These are phyloP conservation scores for Uropsilus gracilis DNA, from an alignment of 2,113 vertebrate genomes.

Conservation along the genomic window DNA sequence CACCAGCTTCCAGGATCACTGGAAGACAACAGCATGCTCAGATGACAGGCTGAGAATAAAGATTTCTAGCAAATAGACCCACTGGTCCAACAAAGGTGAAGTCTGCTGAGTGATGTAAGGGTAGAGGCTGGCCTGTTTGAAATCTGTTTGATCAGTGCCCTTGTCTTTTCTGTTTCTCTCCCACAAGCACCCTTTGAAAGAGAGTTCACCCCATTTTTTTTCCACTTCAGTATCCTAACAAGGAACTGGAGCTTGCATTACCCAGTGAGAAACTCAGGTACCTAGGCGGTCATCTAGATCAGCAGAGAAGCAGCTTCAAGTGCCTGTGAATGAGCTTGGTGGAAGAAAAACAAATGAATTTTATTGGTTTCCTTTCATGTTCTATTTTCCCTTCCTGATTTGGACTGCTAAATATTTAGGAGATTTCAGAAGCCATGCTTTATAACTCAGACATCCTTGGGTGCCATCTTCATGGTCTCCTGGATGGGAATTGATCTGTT, in stretches of 20 bases:
- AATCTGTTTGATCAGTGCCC: background rate
- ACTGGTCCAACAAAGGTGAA: too few species aligned
- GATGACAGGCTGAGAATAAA: background rate
- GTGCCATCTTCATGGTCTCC: background rate
- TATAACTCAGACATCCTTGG: background rate
- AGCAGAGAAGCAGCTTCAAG: background rate
- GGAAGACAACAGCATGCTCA: background rate
- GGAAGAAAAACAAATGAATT: background rate
- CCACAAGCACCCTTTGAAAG: background rate
- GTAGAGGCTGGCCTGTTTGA: background rate
- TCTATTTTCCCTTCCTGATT: background rate
- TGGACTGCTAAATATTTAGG: background rate
- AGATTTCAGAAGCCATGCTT: background rate
- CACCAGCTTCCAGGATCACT: background rate
- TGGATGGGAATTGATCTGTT: background rate
- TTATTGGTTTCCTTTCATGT: background rate
- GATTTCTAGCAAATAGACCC: background rate
- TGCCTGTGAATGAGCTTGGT: background rate
- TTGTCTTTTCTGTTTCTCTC: background rate
- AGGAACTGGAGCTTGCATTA: background rate
- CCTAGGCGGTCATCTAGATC: background rate
- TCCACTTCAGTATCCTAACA: background rate
- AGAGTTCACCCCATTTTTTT: background rate
- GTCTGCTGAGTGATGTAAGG: too few species aligned
- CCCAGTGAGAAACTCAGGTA: background rate